These are phyloP conservation scores for Gambusia affinis DNA, from an alignment of 2,113 vertebrate genomes.

Conservation along the genomic window DNA sequence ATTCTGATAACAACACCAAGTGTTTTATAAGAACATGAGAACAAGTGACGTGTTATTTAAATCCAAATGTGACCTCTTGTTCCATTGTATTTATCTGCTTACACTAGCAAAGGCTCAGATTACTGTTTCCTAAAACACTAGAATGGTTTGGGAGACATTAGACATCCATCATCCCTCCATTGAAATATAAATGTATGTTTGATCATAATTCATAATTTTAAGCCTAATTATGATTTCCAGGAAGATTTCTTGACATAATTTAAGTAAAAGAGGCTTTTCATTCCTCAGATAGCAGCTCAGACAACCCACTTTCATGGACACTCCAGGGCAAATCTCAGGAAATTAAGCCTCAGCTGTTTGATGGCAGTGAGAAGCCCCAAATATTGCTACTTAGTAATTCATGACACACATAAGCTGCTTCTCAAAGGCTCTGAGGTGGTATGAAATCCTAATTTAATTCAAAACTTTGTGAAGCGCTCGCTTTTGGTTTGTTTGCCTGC, in stretches of 20 bases:
- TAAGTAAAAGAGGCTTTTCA: slow-evolving; percentile 18
- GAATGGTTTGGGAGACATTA: neutral
- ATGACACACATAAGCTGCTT: slow-evolving; percentile 72
- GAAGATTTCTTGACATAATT: neutral
- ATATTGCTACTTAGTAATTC: slow-evolving; percentile 75
- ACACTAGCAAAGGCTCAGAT: too few relatives aligned
- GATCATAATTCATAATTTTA: neutral
- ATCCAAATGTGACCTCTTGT: neutral
- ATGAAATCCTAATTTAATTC: slow-evolving; percentile 60
- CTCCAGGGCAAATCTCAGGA: slow-evolving; percentile 63
- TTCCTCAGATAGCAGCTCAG: slow-evolving; percentile 53
- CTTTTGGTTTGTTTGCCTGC: slow-evolving; percentile 53
- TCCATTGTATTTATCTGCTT: neutral
- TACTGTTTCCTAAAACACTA: too few relatives aligned
- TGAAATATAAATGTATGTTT: neutral
- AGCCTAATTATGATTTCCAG: neutral
- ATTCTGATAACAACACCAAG: too few relatives aligned
- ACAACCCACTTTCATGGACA: slow-evolving; percentile 63
- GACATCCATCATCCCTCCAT: neutral
- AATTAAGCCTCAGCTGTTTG: slow-evolving; percentile 73
- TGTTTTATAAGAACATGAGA: neutral
- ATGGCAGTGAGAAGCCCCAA: slow-evolving; percentile 64
- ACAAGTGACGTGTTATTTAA: neutral
- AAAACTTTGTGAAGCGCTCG: slow-evolving; percentile 51
- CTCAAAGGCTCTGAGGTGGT: slow-evolving; percentile 53